phyloP scores from a whole-genome alignment of 2,797 vertebrate genomes.

The Dryobates pubescens region DNA sequence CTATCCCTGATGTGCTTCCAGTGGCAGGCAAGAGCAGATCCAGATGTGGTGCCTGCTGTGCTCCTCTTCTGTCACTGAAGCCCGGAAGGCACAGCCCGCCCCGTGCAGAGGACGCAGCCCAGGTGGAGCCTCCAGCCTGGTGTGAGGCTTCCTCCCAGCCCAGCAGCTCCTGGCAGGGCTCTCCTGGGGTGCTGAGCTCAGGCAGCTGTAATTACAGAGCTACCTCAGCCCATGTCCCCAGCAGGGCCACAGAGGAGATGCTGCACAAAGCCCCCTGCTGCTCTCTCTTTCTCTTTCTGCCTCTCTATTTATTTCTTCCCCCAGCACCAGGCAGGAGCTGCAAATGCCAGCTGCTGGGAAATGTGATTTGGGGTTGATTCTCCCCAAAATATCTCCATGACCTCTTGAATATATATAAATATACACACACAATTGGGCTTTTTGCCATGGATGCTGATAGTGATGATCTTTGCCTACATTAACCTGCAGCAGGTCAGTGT shows the following conservation, averaged over 20 bases:
- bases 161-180: not conserved
- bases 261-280: conserved; percentile 38
- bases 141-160: not conserved
- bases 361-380: conserved; percentile 61
- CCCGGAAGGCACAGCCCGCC: not conserved
- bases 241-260: conserved; percentile 46
- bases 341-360: conserved; percentile 64
- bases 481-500: not conserved
- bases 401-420: not conserved
- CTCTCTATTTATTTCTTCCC: conserved; percentile 30
- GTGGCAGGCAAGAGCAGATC: not conserved
- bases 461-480: conserved; percentile 48
- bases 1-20: not conserved
- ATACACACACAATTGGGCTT: not conserved
- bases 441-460: conserved; percentile 43
- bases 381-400: conserved; percentile 53
- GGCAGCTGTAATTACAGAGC: conserved; percentile 45
- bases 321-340: conserved; percentile 13
- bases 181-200: not conserved
- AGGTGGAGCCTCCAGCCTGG: rapidly evolving
- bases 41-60: not conserved
- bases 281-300: conserved; percentile 45
- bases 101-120: not conserved
- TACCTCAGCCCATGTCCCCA: conserved; percentile 45
- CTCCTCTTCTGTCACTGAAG: not conserved